Percentiles rank a stretch among this genome's conserved stretches.
phyloP scores from a whole-genome alignment of 2,888 invertebrate genomes.

The Tanypteryx hageni region DNA sequence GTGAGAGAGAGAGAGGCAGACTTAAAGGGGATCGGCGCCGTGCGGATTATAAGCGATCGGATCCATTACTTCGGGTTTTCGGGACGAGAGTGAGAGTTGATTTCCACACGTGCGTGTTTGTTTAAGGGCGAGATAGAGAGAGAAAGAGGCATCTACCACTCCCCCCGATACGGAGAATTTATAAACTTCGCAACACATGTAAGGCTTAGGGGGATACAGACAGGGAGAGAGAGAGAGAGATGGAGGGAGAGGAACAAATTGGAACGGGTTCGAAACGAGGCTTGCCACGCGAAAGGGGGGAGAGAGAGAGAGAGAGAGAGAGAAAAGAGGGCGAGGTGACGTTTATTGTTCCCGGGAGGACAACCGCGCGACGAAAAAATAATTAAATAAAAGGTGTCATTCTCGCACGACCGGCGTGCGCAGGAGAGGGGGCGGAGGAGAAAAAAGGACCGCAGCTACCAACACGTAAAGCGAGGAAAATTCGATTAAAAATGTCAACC shows the following conservation, averaged over 20 bases:
- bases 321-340: not conserved
- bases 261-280: not conserved
- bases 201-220: not conserved
- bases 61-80: conserved; percentile 10
- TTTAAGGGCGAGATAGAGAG: not conserved
- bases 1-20: not conserved
- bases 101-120: conserved; percentile 1
- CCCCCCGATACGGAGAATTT: too few species aligned
- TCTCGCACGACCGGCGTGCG: too few species aligned
- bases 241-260: not conserved
- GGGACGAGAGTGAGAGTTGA: not conserved
- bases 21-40: not conserved
- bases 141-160: too few species aligned
- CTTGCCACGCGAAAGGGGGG: not conserved
- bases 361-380: not conserved
- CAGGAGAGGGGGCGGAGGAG: too few species aligned
- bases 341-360: conserved; percentile 7
- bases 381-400: not conserved
- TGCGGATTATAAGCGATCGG: not conserved
- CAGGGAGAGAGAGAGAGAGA: not conserved
- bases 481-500: conserved; percentile 52
- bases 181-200: not conserved
- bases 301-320: not conserved
- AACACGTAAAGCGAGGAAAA: conserved; percentile 39
- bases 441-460: not conserved